A percentile compares a stretch with the other conserved stretches of the same genome.
Conservation (phyloP, 2,113 vertebrate species). For the Phyllostomus hastatus region DNA sequence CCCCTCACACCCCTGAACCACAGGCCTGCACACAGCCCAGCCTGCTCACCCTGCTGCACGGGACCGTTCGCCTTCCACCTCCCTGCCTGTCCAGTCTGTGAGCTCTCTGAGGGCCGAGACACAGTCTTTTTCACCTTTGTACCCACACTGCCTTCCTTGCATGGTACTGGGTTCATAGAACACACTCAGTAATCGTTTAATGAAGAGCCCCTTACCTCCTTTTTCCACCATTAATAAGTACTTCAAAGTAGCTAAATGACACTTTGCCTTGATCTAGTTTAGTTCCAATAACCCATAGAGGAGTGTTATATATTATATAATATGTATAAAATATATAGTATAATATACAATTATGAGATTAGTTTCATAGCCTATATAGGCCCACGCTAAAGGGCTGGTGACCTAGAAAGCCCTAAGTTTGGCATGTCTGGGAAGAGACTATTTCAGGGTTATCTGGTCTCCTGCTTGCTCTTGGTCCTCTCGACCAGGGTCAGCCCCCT, state of each 20-base stretch:
- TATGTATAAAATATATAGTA: background rate
- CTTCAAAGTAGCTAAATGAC: background rate
- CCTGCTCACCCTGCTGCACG: accelerated
- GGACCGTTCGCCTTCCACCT: background rate
- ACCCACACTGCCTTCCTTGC: background rate
- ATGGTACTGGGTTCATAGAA: background rate
- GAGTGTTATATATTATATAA: background rate
- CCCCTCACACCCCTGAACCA: background rate
- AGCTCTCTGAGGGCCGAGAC: background rate
- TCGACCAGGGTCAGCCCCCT: background rate
- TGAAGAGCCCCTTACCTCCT: background rate
- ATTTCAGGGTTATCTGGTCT: background rate
- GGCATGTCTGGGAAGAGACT: background rate
- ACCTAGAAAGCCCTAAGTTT: background rate
- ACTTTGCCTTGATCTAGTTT: background rate
- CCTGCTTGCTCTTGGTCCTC: background rate
- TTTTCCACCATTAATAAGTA: background rate
- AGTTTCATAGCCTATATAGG: background rate
- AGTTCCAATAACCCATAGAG: background rate
- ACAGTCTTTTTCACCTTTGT: background rate
- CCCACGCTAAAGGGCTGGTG: background rate
- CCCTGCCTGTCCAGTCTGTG: background rate
- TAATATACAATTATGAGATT: background rate
- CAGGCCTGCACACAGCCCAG: accelerated
- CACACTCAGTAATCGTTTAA: background rate